Percentiles rank a stretch among this genome's conserved stretches.
Conservation (phyloP, 2,888 invertebrate species). For the Matsumyia berberina region DNA sequence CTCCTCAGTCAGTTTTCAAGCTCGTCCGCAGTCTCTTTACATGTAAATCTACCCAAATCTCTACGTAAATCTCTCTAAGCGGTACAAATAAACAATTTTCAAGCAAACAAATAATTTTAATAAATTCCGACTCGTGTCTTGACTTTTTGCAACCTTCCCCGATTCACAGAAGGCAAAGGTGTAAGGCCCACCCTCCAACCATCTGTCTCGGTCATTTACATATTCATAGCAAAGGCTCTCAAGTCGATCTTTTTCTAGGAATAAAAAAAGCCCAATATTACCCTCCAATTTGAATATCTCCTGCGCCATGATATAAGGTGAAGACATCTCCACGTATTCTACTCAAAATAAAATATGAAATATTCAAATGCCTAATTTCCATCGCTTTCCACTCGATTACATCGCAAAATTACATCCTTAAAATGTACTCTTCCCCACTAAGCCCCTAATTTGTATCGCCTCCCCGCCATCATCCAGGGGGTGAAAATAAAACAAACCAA, state of each 20-base stretch:
- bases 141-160: background rate
- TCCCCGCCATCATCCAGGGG: background rate
- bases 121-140: background rate
- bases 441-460: conserved; percentile 74
- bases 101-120: no score
- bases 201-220: conserved; percentile 10
- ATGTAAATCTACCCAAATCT: no score
- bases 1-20: no score
- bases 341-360: conserved; percentile 58
- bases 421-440: conserved; percentile 56
- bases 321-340: conserved; percentile 4
- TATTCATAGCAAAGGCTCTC: conserved; percentile 18
- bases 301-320: conserved; percentile 1
- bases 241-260: background rate
- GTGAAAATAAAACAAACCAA: conserved; percentile 50
- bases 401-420: conserved; percentile 70
- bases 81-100: no score
- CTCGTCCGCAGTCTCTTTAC: no score
- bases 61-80: no score
- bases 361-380: conserved; percentile 73
- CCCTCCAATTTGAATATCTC: conserved; percentile 4
- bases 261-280: conserved; percentile 34
- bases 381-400: conserved; percentile 73
- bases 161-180: background rate
- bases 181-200: background rate